Conservation (phyloP, 2,797 vertebrate species). For the Champsocephalus gunnari region DNA sequence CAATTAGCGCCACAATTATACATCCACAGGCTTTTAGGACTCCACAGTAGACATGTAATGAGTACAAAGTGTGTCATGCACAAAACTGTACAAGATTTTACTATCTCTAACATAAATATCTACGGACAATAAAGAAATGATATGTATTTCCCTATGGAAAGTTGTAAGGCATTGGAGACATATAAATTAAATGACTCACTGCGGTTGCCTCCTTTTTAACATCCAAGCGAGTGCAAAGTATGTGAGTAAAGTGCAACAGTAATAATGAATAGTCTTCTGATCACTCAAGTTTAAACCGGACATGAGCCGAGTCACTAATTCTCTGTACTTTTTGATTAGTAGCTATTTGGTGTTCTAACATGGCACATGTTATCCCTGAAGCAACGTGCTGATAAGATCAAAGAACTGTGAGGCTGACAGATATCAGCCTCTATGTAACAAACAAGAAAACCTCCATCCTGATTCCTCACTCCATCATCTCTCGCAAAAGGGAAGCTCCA, state of each 20-base stretch:
- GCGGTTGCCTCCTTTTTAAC: slow-evolving; percentile 7
- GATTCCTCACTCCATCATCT: slow-evolving; percentile 2
- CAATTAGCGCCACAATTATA: slow-evolving; percentile 16
- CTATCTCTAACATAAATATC: slow-evolving; percentile 2
- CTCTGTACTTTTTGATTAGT: neutral
- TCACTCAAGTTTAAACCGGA: slow-evolving; percentile 9
- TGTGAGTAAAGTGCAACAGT: slow-evolving; percentile 37
- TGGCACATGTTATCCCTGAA: slow-evolving; percentile 71
- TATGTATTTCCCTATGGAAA: slow-evolving; percentile 15
- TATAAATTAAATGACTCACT: slow-evolving; percentile 11
- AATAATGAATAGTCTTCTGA: neutral
- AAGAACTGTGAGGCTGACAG: slow-evolving; percentile 9
- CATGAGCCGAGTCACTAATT: neutral
- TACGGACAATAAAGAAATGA: slow-evolving; percentile 14
- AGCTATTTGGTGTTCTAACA: slow-evolving; percentile 38
- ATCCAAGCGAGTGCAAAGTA: slow-evolving; percentile 2
- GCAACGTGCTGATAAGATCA: slow-evolving; percentile 24
- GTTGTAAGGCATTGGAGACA: slow-evolving; percentile 72
- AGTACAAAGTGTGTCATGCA: slow-evolving; percentile 16
- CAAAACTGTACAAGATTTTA: slow-evolving; percentile 12
- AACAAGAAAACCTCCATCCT: slow-evolving; percentile 21
- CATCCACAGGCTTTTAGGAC: neutral
- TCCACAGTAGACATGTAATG: neutral
- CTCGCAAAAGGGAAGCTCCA: slow-evolving; percentile 1
- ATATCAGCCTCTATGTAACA: slow-evolving; percentile 7